These are phyloP conservation scores for Cryptoprocta ferox DNA, from an alignment of 2,797 vertebrate species.

Conservation along the genomic window DNA sequence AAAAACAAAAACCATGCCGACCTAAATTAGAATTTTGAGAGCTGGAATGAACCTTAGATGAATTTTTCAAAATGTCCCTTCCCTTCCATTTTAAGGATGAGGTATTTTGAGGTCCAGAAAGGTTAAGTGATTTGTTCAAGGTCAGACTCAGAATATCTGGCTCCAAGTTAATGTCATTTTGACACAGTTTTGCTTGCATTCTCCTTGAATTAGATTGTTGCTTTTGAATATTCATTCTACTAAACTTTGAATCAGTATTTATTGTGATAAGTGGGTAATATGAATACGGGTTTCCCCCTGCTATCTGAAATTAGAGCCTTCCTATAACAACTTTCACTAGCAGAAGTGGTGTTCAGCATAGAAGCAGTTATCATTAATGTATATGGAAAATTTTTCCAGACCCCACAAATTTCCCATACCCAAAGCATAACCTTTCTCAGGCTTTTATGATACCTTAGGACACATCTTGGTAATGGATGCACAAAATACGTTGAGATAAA, in stretches of 20 bases:
- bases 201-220: not conserved
- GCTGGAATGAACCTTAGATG: not conserved
- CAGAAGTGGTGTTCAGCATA: not conserved
- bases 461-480: not conserved
- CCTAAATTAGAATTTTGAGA: not conserved
- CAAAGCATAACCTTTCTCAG: not conserved
- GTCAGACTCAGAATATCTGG: not conserved
- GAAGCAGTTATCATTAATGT: not conserved
- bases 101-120: not conserved
- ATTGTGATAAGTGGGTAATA: not conserved
- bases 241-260: not conserved
- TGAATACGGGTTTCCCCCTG: not conserved
- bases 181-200: not conserved
- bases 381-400: not conserved
- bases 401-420: not conserved
- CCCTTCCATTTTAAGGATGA: not conserved
- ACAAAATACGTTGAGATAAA: not conserved
- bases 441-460: not conserved
- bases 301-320: not conserved
- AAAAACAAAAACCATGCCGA: not conserved
- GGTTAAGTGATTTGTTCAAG: not conserved
- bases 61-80: not conserved
- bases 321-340: not conserved
- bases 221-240: not conserved
- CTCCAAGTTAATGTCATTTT: not conserved